Evolutionary conservation across 2,797 vertebrate species (phyloP), one percentile per base, ranked within the genome.

Genomic region (Hemibagrus guttatus): DNA sequence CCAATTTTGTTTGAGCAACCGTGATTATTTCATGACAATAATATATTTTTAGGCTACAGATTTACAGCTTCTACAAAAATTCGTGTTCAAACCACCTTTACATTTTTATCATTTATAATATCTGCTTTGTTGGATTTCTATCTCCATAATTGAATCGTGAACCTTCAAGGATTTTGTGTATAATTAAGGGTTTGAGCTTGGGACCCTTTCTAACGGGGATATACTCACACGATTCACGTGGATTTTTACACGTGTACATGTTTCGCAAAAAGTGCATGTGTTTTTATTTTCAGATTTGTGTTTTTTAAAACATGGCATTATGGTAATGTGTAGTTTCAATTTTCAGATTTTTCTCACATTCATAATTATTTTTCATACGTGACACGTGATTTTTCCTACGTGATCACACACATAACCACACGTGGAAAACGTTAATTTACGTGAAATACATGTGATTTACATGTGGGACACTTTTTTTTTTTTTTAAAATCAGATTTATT

Each of bases 1-100:
- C 93, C 83, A 93, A 94, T 95, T 72, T 26, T 64, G 64, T 88
- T 63, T 81, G 35, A 61, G 23, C 35, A 80, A 17, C 56, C 76
- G 14, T 64, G 26, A 81, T 64, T 81, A 81, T 46, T 46, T 42
- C 63, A 81, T 81, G 23, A 81, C 7, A 81, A 81, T 8, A 81
- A 81, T 39, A 80, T 0, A 16, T 2, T 56, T 56, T 56, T 78
- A 78, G 17, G 3, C 16, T 21, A 17, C 59, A 81, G 2, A 61
- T 42, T 61, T 76, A 76, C 49, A 76, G 14, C 28, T 52, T 58
- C 76, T 23, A 78, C 28, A 79, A n/a, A 61, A n/a, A 61, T 61
- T 56, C 13, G 2, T 17, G 13, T 81, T 68, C n/a, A 66, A 66
- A 46, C 16, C 35, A 80, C 6, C 23, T 26, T 63, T 17, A 81